A percentile compares a stretch with the other conserved stretches of the same genome.
These are phyloP conservation scores for Drosophila ambigua DNA, from an alignment of 1,140 invertebrate species.

Conservation along the genomic window DNA sequence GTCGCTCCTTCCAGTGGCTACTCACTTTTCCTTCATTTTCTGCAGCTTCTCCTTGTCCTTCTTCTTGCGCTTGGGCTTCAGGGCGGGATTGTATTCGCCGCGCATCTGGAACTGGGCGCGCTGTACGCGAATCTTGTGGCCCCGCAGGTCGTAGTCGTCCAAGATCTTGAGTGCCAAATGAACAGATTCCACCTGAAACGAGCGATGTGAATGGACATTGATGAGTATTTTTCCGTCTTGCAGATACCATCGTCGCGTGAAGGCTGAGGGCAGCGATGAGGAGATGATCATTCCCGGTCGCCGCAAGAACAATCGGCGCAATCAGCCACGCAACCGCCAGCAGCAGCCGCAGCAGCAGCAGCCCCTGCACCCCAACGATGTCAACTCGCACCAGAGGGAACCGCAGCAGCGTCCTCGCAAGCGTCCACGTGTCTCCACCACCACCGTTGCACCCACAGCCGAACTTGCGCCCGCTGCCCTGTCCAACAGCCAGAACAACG, in stretches of 20 bases:
- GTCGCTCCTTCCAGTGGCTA: no score
- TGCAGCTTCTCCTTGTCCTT: constrained; percentile 96
- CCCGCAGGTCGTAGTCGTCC: constrained; percentile 93
- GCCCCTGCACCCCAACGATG: constrained; percentile 61
- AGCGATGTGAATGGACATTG: neutral
- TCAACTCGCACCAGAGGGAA: constrained; percentile 47
- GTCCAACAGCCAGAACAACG: constrained; percentile 36
- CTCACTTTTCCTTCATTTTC: constrained; percentile 96
- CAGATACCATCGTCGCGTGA: constrained; percentile 74
- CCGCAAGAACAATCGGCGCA: constrained; percentile 41
- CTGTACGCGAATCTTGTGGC: constrained; percentile 93
- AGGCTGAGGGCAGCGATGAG: constrained; percentile 73
- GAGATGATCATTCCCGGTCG: constrained; percentile 69
- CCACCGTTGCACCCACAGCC: constrained; percentile 27
- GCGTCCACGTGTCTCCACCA: constrained; percentile 35
- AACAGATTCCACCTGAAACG: constrained; percentile 93
- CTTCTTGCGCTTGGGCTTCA: constrained; percentile 96
- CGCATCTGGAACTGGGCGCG: constrained; percentile 97
- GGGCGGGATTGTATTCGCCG: constrained; percentile 96
- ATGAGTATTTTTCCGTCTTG: neutral
- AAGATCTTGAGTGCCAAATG: constrained; percentile 95
- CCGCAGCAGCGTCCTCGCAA: constrained; percentile 20
- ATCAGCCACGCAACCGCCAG: constrained; percentile 40
- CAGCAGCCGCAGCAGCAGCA: constrained; percentile 5
- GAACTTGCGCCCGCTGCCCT: constrained; percentile 8